Evolutionary conservation across 2,113 vertebrate species (phyloP), one percentile per base, ranked within the genome.

Genomic region (Lipophrys pholis): DNA sequence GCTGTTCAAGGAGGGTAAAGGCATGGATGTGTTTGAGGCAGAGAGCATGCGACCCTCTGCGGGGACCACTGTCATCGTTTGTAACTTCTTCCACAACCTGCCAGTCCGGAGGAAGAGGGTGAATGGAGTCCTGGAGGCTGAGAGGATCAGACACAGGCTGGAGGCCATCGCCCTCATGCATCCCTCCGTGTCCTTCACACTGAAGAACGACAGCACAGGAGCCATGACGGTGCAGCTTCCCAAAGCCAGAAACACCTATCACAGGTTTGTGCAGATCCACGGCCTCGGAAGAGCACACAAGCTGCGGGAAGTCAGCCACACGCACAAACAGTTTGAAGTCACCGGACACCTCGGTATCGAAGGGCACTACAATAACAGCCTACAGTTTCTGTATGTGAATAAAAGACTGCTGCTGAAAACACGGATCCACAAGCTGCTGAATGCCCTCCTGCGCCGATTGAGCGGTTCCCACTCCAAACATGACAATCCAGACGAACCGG

Each of bases 381-480:
- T 97, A 71, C 98, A 99, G 81, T 98, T 95, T 87, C 84, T 99
- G 46, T 99, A 96, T 69, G 95, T 99, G 7, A 99, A 98, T 41
- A 90, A 89, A 30, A 94, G 97, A 64, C 92, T 98, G 39, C 83
- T 99, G 87, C 85, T 99, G 81, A 98, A 93, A 90, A 99, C 98
- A n/a, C 95, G 92, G 36, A 76, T 99, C 52, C 97, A 99, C 92
- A 96, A 96, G 87, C 92, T 97, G 56, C 90, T 99, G 41, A 96
- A 96, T 82, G 91, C 93, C 78, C 93, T 99, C 72, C 85, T 99
- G 61, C 95, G 95, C 65, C 94, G 93, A 88, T 87, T 95, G 73
- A 96, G 94, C 46, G 65, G 86, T 58, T 93, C 94, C 52, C 95
- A 90, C 79, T 94, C 89, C 79, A 92, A 92, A 72, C 95, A 87